Evolutionary conservation across 1,140 invertebrate species (phyloP).

Genomic region (Arion vulgaris): DNA sequence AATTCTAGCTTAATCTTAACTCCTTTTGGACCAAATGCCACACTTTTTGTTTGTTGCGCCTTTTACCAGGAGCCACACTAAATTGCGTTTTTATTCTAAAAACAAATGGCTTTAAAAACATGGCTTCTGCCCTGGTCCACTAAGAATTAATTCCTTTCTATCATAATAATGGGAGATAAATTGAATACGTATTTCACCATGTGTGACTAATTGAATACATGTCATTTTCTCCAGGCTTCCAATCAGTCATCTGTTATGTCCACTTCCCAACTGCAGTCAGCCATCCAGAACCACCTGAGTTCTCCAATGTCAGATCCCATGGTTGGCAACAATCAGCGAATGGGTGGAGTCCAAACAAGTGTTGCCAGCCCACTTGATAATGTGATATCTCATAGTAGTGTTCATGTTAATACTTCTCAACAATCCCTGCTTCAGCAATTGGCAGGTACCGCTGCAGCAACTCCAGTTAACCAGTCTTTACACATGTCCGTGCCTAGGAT

Average conservation of each 20-base stretch:
- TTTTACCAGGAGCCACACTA: no score
- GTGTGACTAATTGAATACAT: no score
- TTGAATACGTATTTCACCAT: no score
- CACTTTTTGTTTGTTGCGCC: no score
- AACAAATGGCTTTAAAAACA: no score
- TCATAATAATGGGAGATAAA: constrained; percentile 1
- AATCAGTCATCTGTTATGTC: constrained; percentile 9
- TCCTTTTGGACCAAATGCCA: no score
- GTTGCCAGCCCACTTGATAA: constrained; percentile 8
- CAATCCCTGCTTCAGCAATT: constrained; percentile 25
- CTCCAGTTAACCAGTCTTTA: constrained; percentile 1
- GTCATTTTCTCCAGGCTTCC: constrained; percentile 2
- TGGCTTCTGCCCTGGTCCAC: no score
- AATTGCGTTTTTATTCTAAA: no score
- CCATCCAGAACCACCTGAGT: constrained; percentile 24
- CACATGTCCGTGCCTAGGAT: constrained; percentile 3
- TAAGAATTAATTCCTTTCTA: no score
- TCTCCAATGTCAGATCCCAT: constrained; percentile 2
- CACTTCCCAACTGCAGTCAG: constrained; percentile 18
- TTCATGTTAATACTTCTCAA: constrained; percentile 8
- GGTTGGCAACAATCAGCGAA: not conserved
- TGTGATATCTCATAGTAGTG: not conserved
- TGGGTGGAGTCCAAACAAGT: not conserved
- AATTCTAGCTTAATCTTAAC: no score
- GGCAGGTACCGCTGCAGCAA: constrained; percentile 6